Percentiles rank a stretch among this genome's conserved stretches.
Evolutionary conservation across 2,113 vertebrate species (phyloP).

Genomic region (Pandion haliaetus): DNA sequence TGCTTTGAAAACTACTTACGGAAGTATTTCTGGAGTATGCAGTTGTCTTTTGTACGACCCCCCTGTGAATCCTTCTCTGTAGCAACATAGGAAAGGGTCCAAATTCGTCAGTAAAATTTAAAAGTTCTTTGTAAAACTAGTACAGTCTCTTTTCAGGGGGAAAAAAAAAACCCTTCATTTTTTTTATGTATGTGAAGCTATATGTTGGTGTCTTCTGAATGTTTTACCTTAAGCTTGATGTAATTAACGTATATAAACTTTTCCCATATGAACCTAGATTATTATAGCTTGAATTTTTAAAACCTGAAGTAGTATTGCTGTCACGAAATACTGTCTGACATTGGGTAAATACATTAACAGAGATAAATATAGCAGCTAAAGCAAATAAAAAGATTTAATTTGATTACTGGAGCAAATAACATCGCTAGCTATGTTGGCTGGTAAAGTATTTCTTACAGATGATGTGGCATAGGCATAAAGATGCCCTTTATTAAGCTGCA

Average conservation of each 20-base stretch:
- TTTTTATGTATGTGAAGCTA: neutral
- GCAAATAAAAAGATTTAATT: neutral
- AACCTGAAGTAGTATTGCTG: neutral
- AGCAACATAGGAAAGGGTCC: neutral
- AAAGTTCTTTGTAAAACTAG: neutral
- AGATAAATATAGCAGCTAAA: neutral
- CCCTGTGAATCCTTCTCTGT: neutral
- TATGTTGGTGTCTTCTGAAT: neutral
- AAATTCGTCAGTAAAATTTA: neutral
- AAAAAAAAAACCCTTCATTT: neutral
- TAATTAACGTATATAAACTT: neutral
- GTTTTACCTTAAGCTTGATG: neutral
- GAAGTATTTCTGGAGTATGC: neutral
- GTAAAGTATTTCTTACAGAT: neutral
- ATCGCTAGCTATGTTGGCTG: neutral
- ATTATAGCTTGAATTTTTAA: neutral
- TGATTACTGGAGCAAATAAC: neutral
- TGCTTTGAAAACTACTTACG: neutral
- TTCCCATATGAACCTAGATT: neutral
- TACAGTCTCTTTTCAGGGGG: neutral
- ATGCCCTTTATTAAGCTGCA: neutral
- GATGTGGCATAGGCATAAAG: neutral
- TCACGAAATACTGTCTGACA: neutral
- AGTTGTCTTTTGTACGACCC: neutral
- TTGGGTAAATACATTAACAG: neutral